Evolutionary conservation across 2,888 invertebrate species (phyloP).

Genomic region (Trilocha varians): DNA sequence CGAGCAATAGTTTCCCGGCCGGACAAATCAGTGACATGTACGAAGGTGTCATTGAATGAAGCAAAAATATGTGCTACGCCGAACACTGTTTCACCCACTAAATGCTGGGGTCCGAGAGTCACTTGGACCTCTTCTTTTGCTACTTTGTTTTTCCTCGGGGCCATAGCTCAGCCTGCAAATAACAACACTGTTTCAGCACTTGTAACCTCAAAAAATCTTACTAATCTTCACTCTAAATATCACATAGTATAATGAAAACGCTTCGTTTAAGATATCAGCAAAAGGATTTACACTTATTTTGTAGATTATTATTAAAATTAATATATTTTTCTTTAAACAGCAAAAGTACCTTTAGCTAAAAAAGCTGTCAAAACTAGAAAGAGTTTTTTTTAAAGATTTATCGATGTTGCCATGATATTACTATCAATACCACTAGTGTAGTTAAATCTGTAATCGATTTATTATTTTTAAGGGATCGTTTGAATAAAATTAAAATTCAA

Average conservation of each 20-base stretch:
- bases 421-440: too few species aligned
- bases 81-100: conserved; percentile 97
- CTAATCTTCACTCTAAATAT: conserved; percentile 3
- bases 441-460: too few species aligned
- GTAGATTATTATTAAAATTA: conserved; percentile 18
- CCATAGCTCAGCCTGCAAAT: conserved; percentile 81
- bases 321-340: conserved; percentile 30
- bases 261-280: neutral
- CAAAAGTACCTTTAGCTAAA: conserved; percentile 57
- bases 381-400: conserved; percentile 22
- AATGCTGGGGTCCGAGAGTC: conserved; percentile 94
- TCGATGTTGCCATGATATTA: conserved; percentile 6
- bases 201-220: conserved; percentile 56
- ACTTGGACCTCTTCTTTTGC: conserved; percentile 98
- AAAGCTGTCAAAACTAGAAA: conserved; percentile 69
- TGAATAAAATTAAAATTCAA: too few species aligned
- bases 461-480: too few species aligned
- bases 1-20: conserved; percentile 96
- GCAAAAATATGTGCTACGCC: conserved; percentile 99
- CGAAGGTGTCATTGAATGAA: conserved; percentile 99
- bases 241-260: neutral
- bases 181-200: conserved; percentile 56
- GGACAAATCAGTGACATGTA: conserved; percentile 99
- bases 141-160: conserved; percentile 97
- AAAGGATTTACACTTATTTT: conserved; percentile 27